Evolutionary conservation across 1,140 invertebrate species (phyloP).

Genomic region (Delia radicum): DNA sequence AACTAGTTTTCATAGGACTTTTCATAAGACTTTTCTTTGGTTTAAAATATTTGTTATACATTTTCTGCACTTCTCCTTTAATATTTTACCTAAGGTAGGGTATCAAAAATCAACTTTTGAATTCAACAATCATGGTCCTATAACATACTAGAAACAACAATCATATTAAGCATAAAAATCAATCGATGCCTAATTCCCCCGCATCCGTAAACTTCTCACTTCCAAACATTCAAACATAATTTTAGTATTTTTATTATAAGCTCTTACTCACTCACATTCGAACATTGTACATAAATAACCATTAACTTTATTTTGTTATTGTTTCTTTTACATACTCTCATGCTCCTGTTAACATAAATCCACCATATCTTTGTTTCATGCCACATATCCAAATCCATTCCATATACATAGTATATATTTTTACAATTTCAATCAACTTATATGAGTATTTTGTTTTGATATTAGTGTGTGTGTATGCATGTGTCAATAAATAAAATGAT

Average conservation of each 20-base stretch:
- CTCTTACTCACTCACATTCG: no score
- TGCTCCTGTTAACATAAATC: background rate
- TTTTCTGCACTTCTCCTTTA: no score
- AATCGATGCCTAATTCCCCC: background rate
- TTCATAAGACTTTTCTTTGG: no score
- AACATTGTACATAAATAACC: background rate
- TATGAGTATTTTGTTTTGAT: background rate
- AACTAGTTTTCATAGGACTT: no score
- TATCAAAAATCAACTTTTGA: no score
- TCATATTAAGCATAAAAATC: background rate
- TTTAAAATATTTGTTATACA: no score
- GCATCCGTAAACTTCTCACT: no score
- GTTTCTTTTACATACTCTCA: background rate
- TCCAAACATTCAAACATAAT: no score
- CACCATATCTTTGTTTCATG: background rate
- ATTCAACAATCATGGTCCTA: no score
- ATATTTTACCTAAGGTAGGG: no score
- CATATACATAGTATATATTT: background rate
- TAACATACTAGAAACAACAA: no score
- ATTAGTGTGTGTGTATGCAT: background rate
- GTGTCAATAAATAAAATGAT: background rate
- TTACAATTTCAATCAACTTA: background rate
- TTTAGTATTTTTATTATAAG: no score
- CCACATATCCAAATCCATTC: background rate
- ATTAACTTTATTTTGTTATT: background rate